A percentile compares a stretch with the other conserved stretches of the same genome.
These are phyloP conservation scores for Habrosyne pyritoides DNA, from an alignment of 2,888 invertebrate species.

Conservation along the genomic window DNA sequence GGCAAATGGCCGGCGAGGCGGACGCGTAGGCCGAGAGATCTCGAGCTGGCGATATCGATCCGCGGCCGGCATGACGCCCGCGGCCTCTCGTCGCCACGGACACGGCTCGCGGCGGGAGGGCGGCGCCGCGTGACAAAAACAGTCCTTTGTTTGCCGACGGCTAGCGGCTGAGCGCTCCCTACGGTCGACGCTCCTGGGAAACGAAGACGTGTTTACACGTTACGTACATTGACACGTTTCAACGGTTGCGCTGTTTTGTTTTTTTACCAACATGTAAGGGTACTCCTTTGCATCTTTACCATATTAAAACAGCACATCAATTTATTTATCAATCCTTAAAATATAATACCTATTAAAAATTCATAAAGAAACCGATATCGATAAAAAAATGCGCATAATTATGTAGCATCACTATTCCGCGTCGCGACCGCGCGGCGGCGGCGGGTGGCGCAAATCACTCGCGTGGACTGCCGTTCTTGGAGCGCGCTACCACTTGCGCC, in stretches of 20 bases:
- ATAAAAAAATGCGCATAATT: constrained; percentile 21
- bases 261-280: constrained; percentile 6
- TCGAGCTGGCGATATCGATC: constrained; percentile 77
- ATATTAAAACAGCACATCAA: neutral
- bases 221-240: constrained; percentile 35
- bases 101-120: constrained; percentile 68
- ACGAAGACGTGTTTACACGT: constrained; percentile 37
- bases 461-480: constrained; percentile 81
- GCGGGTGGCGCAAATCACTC: constrained; percentile 81
- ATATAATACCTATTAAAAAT: neutral
- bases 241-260: constrained; percentile 20
- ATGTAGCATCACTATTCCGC: constrained; percentile 54
- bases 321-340: neutral
- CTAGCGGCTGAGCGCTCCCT: constrained; percentile 40
- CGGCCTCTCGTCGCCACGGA: constrained; percentile 72
- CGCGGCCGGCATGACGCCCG: constrained; percentile 59
- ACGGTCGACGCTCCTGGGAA: constrained; percentile 33
- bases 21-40: constrained; percentile 81
- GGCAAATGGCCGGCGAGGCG: constrained; percentile 82
- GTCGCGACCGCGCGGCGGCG: constrained; percentile 72
- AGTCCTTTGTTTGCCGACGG: constrained; percentile 75
- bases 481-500: constrained; percentile 58
- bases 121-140: constrained; percentile 77
- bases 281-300: neutral
- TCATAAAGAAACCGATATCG: constrained; percentile 45